Base-by-base conservation (phyloP, 1,140 invertebrate species). In the Anagrus nilaparvatae region DNA sequence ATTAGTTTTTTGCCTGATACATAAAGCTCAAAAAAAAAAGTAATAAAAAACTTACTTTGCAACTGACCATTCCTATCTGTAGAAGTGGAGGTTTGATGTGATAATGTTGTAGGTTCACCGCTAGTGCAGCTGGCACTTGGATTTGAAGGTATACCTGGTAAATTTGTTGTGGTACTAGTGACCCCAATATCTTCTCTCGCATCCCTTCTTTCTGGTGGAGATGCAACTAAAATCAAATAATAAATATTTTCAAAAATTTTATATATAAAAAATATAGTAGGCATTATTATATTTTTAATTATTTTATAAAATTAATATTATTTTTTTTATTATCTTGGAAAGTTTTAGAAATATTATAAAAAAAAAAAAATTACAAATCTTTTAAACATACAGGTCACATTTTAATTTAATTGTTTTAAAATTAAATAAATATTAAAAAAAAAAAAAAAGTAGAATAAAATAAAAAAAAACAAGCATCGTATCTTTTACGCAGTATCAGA, bases 21-120 rank as follows among this genome's bases (percentile, higher is more conserved):
- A n/a, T n/a, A n/a, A n/a, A n/a, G n/a, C n/a, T n/a, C n/a, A n/a
- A n/a, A n/a, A n/a, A n/a, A n/a, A n/a, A n/a, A n/a, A n/a, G n/a
- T n/a, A n/a, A n/a, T n/a, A n/a, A n/a, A n/a, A n/a, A n/a, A 73
- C 74, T 75, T 65, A 76, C 74, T 74, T 55, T 70, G 58, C 44
- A 75, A 59, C 61, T 76, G 73, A 56, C 73, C 74, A 59, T 75
- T 74, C 47, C 70, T 60, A 45, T 52, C 57, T 21, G 57, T 50
- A n/a, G 59, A 54, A n/a, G 45, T 37, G 2, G 35, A 43, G 6
- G 28, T 53, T 39, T 53, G 51, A 40, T 56, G 50, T 28, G 40
- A 35, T 16, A 43, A 46, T n/a, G 51, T 31, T 32, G 29, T 31
- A 13, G 44, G 34, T 17, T 29, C 33, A 18, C 47, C 41, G 23